Base-by-base conservation (phyloP, 1,140 invertebrate species). In the Temnothorax longispinosus region DNA sequence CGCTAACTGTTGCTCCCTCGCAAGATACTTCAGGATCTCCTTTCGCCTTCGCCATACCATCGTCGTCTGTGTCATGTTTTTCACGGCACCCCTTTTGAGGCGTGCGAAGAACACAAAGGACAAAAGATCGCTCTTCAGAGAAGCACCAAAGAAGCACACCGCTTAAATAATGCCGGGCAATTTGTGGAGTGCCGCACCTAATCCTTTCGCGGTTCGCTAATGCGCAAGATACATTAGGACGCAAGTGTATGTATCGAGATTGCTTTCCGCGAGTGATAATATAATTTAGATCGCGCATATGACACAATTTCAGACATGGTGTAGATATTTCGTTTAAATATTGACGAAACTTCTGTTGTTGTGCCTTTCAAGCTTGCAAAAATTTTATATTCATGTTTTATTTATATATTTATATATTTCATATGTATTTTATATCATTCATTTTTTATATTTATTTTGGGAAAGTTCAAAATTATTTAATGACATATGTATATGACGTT, bases 91-190 rank as follows among this genome's bases (percentile, higher is more conserved):
- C 69, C 56, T 72, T 84, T 84, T 91, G 90, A 89, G 86, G 78
- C 85, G 89, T 82, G 52, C 87, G 89, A 88, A 88, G 87, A 85
- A 78, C 88, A 86, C 76, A 85, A 88, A 88, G 87, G 88, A 90
- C 75, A 89, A 90, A 88, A 85, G 86, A 86, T 58, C 72, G 87
- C 72, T 54, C 58, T 89, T 89, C 69, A 82, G 32, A 58, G 78
- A 82, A 84, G 54, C 54, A 84, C 41, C 69, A 56, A 89, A 87
- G 85, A 62, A 78, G 85, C 65, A 67, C 41, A 54, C 77, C 56
- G 47, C 54, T 80, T 77, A 89, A 87, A 89, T 87, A 78, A 88
- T 62, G 52, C 10, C 72, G 47, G 76, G n/a, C 44, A 52, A 54
- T 88, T 71, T 74, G 54, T 27, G 69, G 69, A 62, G 56, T 54